Conservation (phyloP, 2,113 vertebrate genomes). For the Emydocephalus ijimae region DNA sequence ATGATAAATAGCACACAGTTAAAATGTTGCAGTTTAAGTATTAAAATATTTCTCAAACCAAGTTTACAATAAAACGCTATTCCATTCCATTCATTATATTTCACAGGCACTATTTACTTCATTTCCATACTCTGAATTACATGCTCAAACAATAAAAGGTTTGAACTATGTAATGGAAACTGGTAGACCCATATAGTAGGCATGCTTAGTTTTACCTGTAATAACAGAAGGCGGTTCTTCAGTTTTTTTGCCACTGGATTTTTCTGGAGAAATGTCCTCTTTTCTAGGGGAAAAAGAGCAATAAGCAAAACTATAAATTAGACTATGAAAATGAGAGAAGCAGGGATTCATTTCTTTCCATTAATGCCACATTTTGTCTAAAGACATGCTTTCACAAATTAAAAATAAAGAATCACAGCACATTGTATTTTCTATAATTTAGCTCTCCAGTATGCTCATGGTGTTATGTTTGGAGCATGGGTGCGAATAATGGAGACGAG, state of each 20-base stretch:
- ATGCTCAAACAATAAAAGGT: background rate
- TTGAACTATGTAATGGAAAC: background rate
- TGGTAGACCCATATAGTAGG: background rate
- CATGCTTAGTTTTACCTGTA: slow-evolving; percentile 59
- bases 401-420: background rate
- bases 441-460: background rate
- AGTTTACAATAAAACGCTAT: background rate
- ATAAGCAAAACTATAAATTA: slow-evolving; percentile 34
- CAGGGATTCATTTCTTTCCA: background rate
- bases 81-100: background rate
- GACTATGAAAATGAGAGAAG: background rate
- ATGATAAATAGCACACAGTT: background rate
- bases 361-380: background rate
- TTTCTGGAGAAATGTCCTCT: slow-evolving; percentile 58
- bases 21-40: background rate
- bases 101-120: background rate
- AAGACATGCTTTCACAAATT: background rate
- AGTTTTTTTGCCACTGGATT: slow-evolving; percentile 46
- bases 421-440: background rate
- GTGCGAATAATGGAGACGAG: no score
- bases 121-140: background rate
- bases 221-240: slow-evolving; percentile 44
- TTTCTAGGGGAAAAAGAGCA: slow-evolving; percentile 60
- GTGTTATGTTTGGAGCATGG: no score
- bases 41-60: slow-evolving; percentile 8